Evolutionary conservation across 2,888 invertebrate genomes (phyloP).

Genomic region (Drosophila formosana): DNA sequence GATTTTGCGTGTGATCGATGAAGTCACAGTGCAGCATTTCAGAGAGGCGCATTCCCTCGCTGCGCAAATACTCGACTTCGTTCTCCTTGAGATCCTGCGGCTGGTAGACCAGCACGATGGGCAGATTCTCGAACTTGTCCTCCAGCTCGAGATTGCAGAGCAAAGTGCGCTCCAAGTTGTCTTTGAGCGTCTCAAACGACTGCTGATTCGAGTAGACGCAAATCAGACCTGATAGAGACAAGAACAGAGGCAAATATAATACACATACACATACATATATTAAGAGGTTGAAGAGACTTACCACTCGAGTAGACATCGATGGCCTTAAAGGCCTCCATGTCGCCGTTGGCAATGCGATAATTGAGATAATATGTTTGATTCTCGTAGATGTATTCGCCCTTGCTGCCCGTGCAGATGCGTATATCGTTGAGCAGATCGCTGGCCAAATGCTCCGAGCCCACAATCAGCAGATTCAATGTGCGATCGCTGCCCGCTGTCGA

Average conservation of each 20-base stretch:
- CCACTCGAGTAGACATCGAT: constrained; percentile 96
- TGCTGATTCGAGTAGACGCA: constrained; percentile 96
- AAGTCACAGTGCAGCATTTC: constrained; percentile 88
- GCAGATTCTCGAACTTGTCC: constrained; percentile 94
- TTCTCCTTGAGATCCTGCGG: constrained; percentile 93
- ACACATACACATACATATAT: not conserved
- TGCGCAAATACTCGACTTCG: constrained; percentile 93
- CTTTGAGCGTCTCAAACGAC: constrained; percentile 95
- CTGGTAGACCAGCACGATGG: constrained; percentile 95
- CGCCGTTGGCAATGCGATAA: constrained; percentile 94
- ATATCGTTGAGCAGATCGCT: constrained; percentile 95
- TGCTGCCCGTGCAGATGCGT: constrained; percentile 93
- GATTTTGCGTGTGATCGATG: constrained; percentile 85
- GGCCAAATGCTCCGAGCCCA: constrained; percentile 94
- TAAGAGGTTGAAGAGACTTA: constrained; percentile 79
- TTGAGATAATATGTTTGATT: constrained; percentile 93
- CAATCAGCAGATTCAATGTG: constrained; percentile 92
- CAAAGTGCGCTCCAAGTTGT: constrained; percentile 95
- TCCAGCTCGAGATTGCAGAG: constrained; percentile 95
- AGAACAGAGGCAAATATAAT: not conserved
- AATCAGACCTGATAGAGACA: constrained; percentile 88
- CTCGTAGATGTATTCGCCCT: constrained; percentile 92
- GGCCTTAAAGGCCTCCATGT: constrained; percentile 93
- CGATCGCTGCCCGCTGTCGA: constrained; percentile 77
- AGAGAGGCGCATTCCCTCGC: constrained; percentile 95